Conservation (phyloP, 2,113 vertebrate genomes). For the Corythoichthys haematopterus region DNA sequence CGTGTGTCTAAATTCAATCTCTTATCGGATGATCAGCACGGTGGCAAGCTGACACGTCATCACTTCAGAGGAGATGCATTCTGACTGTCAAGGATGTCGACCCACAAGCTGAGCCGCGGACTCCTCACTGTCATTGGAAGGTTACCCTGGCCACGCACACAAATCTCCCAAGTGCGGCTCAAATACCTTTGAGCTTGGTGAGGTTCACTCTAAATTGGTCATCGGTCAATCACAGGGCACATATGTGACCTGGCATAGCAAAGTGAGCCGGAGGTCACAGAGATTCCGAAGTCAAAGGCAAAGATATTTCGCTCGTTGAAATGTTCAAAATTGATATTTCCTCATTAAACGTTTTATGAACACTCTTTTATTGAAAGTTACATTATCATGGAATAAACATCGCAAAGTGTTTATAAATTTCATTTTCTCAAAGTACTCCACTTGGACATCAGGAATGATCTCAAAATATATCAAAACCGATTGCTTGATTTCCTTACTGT, state of each 20-base stretch:
- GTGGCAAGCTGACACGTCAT: constrained; percentile 44
- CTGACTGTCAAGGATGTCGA: constrained; percentile 46
- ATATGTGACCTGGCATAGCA: neutral
- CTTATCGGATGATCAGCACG: constrained; percentile 47
- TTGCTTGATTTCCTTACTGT: too few relatives aligned
- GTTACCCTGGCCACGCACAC: neutral
- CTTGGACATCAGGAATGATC: too few relatives aligned
- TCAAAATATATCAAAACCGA: too few relatives aligned
- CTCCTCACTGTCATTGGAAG: constrained; percentile 10
- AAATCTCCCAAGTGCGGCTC: neutral
- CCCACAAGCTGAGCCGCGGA: constrained; percentile 23
- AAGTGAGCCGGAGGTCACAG: too few relatives aligned
- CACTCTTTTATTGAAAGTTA: too few relatives aligned
- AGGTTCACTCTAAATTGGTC: neutral
- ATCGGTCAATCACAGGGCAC: neutral
- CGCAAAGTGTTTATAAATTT: too few relatives aligned
- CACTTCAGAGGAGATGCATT: constrained; percentile 53
- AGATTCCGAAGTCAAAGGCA: too few relatives aligned
- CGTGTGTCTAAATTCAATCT: constrained; percentile 53
- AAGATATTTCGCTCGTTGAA: too few relatives aligned
- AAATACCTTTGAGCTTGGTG: neutral
- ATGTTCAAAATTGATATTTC: too few relatives aligned
- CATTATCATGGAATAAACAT: too few relatives aligned
- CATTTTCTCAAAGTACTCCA: too few relatives aligned
- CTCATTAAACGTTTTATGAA: too few relatives aligned